Evolutionary conservation across 92 coral and sea anemone genomes (phyloP).

Genomic region (Palythoa caribaeorum): DNA sequence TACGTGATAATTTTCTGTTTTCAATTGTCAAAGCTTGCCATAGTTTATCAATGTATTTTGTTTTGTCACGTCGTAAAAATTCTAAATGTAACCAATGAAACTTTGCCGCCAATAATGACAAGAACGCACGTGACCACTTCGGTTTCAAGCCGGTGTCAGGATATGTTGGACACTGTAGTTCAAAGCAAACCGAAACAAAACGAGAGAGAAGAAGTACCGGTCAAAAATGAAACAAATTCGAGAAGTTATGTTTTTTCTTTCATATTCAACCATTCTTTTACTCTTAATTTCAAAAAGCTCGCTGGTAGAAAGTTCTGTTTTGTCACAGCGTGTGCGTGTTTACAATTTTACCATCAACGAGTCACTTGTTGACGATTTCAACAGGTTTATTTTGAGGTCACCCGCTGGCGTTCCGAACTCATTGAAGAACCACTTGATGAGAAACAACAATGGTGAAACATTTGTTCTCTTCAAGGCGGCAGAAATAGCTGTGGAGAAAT

Average conservation of each 20-base stretch:
- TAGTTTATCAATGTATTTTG: background rate
- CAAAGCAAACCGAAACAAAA: background rate
- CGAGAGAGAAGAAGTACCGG: background rate
- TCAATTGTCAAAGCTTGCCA: too few species aligned
- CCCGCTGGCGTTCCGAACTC: slow-evolving; percentile 22
- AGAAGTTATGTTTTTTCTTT: background rate
- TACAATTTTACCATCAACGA: slow-evolving; percentile 20
- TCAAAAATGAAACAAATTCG: background rate
- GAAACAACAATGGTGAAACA: slow-evolving; percentile 24
- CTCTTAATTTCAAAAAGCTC: background rate
- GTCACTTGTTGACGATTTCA: slow-evolving; percentile 39
- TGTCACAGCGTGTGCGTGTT: slow-evolving; percentile 19
- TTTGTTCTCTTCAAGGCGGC: slow-evolving; percentile 78
- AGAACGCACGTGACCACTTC: background rate
- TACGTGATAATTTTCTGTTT: too few species aligned
- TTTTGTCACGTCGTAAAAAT: background rate
- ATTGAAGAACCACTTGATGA: slow-evolving; percentile 11
- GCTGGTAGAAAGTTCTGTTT: background rate
- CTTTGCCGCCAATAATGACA: background rate
- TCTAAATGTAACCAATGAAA: too few species aligned
- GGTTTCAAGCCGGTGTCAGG: background rate
- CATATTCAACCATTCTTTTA: background rate
- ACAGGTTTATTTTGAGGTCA: slow-evolving; percentile 47
- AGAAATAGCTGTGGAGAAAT: slow-evolving; percentile 69
- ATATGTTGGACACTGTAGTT: too few species aligned